A percentile compares a stretch with the other conserved stretches of the same genome.
Conservation (phyloP, 2,888 invertebrate species). For the Rhogogaster chlorosoma region DNA sequence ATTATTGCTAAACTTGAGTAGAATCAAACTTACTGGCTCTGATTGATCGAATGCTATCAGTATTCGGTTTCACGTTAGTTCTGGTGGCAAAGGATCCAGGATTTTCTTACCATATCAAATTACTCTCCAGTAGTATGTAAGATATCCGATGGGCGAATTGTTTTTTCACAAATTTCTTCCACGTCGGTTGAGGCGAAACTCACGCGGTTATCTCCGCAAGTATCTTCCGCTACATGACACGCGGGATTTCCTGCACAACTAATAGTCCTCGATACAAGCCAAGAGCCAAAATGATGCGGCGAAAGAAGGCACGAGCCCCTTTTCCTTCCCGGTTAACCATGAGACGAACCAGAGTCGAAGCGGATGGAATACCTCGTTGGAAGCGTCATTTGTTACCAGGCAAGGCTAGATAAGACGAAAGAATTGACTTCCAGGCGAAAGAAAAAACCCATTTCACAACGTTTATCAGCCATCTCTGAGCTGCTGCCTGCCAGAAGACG, state of each 20-base stretch:
- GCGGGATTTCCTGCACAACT: neutral
- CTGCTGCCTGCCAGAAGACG: slow-evolving; percentile 14
- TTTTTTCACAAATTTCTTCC: neutral
- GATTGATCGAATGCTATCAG: neutral
- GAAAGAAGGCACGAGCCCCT: neutral
- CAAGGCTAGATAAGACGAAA: slow-evolving; percentile 56
- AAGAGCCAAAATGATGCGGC: neutral
- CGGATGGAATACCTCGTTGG: slow-evolving; percentile 52
- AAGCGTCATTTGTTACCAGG: slow-evolving; percentile 60
- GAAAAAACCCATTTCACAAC: slow-evolving; percentile 58
- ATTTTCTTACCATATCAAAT: neutral
- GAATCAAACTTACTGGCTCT: neutral
- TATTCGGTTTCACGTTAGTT: neutral
- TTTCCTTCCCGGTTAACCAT: neutral
- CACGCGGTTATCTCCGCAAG: neutral
- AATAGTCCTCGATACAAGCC: slow-evolving; percentile 32
- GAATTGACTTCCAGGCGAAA: slow-evolving; percentile 59
- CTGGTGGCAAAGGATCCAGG: neutral
- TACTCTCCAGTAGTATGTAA: neutral
- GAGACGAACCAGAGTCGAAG: slow-evolving; percentile 20
- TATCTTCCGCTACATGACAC: slow-evolving; percentile 18
- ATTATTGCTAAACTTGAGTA: neutral
- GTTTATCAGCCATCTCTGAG: slow-evolving; percentile 41
- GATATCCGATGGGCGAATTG: neutral
- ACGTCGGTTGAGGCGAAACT: neutral